phyloP scores from a whole-genome alignment of 2,888 invertebrate genomes.

The Stenodera caucasica region DNA sequence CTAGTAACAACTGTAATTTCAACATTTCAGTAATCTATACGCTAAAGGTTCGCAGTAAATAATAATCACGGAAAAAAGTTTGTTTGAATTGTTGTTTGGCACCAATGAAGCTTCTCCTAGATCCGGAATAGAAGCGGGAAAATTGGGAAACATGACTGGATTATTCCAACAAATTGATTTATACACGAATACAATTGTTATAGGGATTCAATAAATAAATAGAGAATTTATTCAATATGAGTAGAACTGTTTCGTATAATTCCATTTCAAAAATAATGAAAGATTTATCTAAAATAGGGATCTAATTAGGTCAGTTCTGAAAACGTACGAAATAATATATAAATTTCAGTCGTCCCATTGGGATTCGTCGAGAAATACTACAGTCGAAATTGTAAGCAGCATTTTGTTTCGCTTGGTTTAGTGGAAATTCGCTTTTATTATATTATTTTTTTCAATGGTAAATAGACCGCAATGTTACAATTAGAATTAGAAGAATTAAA shows the following conservation, averaged over 20 bases:
- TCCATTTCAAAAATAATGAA: background rate
- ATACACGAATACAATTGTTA: too few species aligned
- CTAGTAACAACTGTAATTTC: background rate
- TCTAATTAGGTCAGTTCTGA: conserved; percentile 3
- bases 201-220: too few species aligned
- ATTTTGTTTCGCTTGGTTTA: background rate
- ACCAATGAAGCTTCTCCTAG: too few species aligned
- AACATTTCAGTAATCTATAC: background rate
- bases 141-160: too few species aligned
- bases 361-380: conserved; percentile 30
- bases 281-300: conserved; percentile 1
- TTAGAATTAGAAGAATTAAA: background rate
- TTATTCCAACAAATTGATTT: too few species aligned
- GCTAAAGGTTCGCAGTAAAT: background rate
- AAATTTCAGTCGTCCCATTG: conserved; percentile 32
- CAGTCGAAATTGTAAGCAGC: background rate
- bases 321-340: conserved; percentile 16
- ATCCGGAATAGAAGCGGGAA: too few species aligned
- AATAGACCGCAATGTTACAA: background rate
- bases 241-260: too few species aligned
- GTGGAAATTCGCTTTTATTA: background rate
- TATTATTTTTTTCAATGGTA: background rate
- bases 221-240: too few species aligned
- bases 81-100: too few species aligned
- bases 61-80: background rate